These are phyloP conservation scores for Polypedilum vanderplanki DNA, from an alignment of 1,140 invertebrate species.

Conservation along the genomic window DNA sequence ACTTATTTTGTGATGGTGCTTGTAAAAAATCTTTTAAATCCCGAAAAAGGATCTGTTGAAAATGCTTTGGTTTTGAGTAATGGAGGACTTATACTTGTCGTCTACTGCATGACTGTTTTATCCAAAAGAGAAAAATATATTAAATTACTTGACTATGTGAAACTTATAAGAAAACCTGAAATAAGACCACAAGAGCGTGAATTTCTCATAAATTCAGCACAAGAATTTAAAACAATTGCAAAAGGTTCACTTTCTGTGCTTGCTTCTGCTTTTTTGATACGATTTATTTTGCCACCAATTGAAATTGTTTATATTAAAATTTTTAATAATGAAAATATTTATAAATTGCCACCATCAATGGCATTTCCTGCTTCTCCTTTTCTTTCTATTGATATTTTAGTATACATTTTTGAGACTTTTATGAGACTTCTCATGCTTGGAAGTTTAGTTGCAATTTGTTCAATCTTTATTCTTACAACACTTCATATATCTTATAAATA, in stretches of 20 bases:
- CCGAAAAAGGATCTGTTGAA: neutral
- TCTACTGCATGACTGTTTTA: neutral
- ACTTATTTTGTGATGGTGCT: neutral
- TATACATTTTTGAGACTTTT: neutral
- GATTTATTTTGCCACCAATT: neutral
- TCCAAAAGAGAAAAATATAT: neutral
- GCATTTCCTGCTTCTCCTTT: neutral
- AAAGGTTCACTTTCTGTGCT: neutral
- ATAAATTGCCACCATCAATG: neutral
- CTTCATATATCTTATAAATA: neutral
- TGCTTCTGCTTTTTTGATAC: neutral
- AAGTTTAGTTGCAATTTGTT: neutral
- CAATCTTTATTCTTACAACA: neutral
- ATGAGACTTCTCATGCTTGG: neutral
- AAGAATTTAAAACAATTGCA: neutral
- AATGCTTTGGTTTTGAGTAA: neutral
- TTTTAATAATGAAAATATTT: neutral
- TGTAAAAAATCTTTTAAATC: conserved; percentile 14
- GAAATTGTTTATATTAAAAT: neutral
- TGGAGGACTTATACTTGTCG: neutral
- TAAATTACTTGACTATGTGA: neutral
- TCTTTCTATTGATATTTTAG: neutral
- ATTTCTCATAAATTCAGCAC: too few relatives aligned
- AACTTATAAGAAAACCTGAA: neutral
- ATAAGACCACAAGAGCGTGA: neutral